Base-by-base conservation (phyloP, 2,888 invertebrate species). In the Ichneumoninae sp. region DNA sequence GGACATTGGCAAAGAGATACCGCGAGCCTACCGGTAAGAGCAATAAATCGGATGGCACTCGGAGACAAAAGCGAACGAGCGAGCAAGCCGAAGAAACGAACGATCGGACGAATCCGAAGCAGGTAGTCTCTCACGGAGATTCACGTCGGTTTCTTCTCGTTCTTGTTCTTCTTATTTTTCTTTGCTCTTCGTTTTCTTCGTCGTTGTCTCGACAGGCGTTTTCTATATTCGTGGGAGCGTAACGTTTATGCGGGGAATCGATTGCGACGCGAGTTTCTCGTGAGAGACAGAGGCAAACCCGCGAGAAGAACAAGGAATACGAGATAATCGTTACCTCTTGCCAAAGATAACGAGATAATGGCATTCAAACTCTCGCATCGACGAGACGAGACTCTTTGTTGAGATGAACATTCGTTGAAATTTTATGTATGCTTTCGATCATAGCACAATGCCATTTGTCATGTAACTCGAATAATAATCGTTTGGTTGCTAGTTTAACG, bases 31-130 rank as follows among this genome's bases (percentile, higher is more conserved):
- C 81, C 66, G 83, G 86, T 85, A 86, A 77, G 77, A 83, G 86
- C 84, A 85, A 87, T 86, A 85, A 87, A 86, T 87, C 86, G 83
- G 87, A 86, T 85, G 81, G 87, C 86, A 85, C 87, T 83, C 85
- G 63, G 81, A 84, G 85, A 86, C 86, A 87, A 87, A 87, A 86
- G 85, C 82, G 82, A 85, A 85, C 76, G 69, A 66, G 50, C 44
- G 57, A 79, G 52, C 69, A 10, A 19, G 22, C 57, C 68, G 81
- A 65, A 63, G 40, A 10, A 66, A 44, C 66, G 22, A 19, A 66
- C 66, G 66, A 66, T 66, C 77, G 68, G 44, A 16, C 71, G 80
- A 80, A 78, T 74, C 74, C 74, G 63, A 36, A 81, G 78, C 83
- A 66, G 84, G 78, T 73, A 81, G 81, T 81, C 81, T 82, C 80